Evolutionary conservation across 1,140 invertebrate genomes (phyloP), one percentile per base, ranked within the genome.

Genomic region (Dendrolimus kikuchii): DNA sequence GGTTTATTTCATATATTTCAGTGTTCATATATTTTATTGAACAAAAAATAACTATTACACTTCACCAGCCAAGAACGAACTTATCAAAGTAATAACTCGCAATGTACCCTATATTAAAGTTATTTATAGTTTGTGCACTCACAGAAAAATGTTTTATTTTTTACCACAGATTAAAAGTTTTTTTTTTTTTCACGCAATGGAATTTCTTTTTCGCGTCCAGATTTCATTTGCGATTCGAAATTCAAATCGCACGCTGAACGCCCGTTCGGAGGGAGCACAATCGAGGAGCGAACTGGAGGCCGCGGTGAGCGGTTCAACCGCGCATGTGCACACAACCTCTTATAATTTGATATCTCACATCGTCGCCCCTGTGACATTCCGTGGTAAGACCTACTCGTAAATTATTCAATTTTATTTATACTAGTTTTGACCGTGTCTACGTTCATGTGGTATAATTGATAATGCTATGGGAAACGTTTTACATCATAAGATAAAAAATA

Each of bases 281-380:
- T 62, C 77, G 69, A 68, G 68, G 67, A 68, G 70, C 78, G 66
- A 72, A 81, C 81, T 81, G 78, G 77, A 68, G 63, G 66, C 67
- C 64, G 65, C 72, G 66, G 61, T 55, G 51, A 57, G 50, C 49
- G 43, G 44, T 41, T 36, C 39, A 41, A 71, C n/a, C 64, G 77
- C 78, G 81, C 81, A 71, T 81, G 81, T 73, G 75, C 72, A 63
- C 58, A 65, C 49, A 69, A 68, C 71, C 74, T 75, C 71, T 78
- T 77, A 81, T 84, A 84, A 81, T 81, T 77, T 84, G 81, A 84
- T 81, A 84, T 84, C 74, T 74, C 75, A 73, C 74, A 76, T 77
- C 76, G 77, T 70, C 75, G 72, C 77, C 71, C 73, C 65, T 70
- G 70, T 76, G 74, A 80, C 75, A 74, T 73, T 73, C 68, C 72